A percentile compares a stretch with the other conserved stretches of the same genome.
Evolutionary conservation across 2,797 vertebrate genomes (phyloP).

Genomic region (Alosa sapidissima): DNA sequence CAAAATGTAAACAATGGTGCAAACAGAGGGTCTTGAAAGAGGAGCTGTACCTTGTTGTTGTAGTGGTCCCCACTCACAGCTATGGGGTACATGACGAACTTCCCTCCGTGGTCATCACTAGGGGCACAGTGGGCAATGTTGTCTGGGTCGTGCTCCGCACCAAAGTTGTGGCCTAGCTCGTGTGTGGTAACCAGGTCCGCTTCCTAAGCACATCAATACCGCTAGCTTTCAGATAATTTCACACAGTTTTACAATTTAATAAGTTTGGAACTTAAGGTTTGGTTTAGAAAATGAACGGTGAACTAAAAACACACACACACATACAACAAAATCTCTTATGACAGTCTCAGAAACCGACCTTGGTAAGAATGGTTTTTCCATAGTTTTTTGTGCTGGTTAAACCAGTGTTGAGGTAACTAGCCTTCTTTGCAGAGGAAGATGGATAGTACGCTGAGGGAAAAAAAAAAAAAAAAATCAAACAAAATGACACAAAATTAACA

Average conservation of each 20-base stretch:
- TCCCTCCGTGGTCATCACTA: conserved; percentile 90
- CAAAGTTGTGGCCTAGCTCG: conserved; percentile 96
- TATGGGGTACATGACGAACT: conserved; percentile 97
- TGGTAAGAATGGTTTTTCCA: conserved; percentile 98
- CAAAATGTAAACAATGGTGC: neutral
- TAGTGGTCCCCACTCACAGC: conserved; percentile 95
- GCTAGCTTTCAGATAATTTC: neutral
- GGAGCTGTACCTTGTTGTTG: conserved; percentile 91
- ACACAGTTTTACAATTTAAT: neutral
- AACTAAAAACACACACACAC: neutral
- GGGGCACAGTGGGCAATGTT: conserved; percentile 86
- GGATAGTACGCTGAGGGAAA: conserved; percentile 83
- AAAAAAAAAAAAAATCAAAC: conserved; percentile 38
- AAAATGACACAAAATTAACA: neutral
- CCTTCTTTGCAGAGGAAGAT: conserved; percentile 76
- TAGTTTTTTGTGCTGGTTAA: conserved; percentile 99
- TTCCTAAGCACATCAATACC: conserved; percentile 74
- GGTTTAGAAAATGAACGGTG: no score
- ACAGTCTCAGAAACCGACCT: conserved; percentile 72
- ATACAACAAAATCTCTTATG: neutral
- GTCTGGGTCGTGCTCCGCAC: conserved; percentile 96
- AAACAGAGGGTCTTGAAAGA: neutral
- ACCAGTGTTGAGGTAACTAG: conserved; percentile 94
- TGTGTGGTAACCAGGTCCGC: conserved; percentile 97
- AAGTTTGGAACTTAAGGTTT: neutral